phyloP scores from a whole-genome alignment of 2,888 invertebrate species.

The Drosophila prolongata region DNA sequence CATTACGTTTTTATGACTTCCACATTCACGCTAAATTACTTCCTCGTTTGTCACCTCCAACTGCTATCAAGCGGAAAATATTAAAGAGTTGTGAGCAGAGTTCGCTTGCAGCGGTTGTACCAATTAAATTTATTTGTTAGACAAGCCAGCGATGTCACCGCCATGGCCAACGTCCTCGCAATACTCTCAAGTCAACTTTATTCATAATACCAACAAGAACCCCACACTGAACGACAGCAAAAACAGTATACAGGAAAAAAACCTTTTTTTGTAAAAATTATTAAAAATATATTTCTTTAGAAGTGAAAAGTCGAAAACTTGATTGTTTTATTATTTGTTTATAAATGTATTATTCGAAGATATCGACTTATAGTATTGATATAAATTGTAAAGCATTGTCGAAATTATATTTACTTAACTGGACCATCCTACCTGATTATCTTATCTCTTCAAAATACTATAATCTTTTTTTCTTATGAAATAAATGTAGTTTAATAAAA shows the following conservation, averaged over 20 bases:
- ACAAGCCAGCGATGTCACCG: constrained; percentile 52
- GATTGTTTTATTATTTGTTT: neutral
- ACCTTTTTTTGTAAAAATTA: neutral
- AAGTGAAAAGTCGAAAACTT: neutral
- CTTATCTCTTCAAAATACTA: no score
- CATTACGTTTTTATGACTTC: constrained; percentile 22
- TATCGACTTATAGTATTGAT: no score
- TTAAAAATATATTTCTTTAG: neutral
- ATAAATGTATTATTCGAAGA: no score
- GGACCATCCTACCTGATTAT: no score
- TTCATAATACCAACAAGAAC: constrained; percentile 49
- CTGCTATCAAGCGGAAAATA: constrained; percentile 27
- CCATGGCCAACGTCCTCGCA: constrained; percentile 46
- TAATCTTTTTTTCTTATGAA: no score
- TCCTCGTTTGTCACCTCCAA: constrained; percentile 22
- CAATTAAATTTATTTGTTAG: constrained; percentile 71
- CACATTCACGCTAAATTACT: constrained; percentile 27
- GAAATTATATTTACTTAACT: no score
- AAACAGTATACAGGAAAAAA: neutral
- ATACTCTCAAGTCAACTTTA: constrained; percentile 61
- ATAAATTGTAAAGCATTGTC: no score
- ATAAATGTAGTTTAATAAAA: no score
- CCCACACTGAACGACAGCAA: constrained; percentile 21
- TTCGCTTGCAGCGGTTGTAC: constrained; percentile 52
- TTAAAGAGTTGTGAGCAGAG: constrained; percentile 38